A percentile compares a stretch with the other conserved stretches of the same genome.
phyloP scores from a whole-genome alignment of 1,140 invertebrate genomes.

The Himalopsyche phryganea region DNA sequence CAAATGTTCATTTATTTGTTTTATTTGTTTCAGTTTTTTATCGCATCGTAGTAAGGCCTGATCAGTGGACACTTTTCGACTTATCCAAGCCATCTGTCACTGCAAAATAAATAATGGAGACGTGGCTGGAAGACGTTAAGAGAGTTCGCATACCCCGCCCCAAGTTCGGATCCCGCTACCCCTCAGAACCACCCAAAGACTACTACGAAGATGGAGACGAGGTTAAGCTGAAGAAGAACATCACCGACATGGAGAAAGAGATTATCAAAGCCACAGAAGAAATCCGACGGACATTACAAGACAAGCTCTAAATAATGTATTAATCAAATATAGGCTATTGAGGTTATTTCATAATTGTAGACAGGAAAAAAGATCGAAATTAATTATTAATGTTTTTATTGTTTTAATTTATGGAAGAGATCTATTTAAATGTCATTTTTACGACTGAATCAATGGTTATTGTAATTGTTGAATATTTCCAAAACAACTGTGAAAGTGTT shows the following conservation, averaged over 20 bases:
- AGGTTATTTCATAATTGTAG: too few species aligned
- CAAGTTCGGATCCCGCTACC: conserved; percentile 70
- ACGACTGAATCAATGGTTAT: too few species aligned
- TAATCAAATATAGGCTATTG: too few species aligned
- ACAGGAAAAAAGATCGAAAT: too few species aligned
- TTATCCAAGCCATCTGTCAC: too few species aligned
- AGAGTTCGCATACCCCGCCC: conserved; percentile 76
- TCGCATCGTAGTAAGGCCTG: not conserved
- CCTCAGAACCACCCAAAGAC: conserved; percentile 64
- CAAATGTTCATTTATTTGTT: too few species aligned
- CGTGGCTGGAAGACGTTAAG: conserved; percentile 78
- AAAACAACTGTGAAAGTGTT: too few species aligned
- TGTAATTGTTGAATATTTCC: too few species aligned
- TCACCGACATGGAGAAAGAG: conserved; percentile 54
- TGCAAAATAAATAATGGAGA: conserved; percentile 78
- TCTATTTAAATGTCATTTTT: too few species aligned
- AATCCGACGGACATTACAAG: conserved; percentile 65
- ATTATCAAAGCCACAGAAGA: conserved; percentile 66
- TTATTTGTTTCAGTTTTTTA: too few species aligned
- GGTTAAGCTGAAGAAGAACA: conserved; percentile 42
- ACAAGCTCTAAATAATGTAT: conserved; percentile 61
- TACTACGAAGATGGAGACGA: conserved; percentile 55
- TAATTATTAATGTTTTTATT: too few species aligned
- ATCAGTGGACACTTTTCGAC: not conserved
- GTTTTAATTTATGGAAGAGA: too few species aligned